A percentile compares a stretch with the other conserved stretches of the same genome.
phyloP scores from a whole-genome alignment of 1,140 invertebrate genomes.

The Bombus confusus region DNA sequence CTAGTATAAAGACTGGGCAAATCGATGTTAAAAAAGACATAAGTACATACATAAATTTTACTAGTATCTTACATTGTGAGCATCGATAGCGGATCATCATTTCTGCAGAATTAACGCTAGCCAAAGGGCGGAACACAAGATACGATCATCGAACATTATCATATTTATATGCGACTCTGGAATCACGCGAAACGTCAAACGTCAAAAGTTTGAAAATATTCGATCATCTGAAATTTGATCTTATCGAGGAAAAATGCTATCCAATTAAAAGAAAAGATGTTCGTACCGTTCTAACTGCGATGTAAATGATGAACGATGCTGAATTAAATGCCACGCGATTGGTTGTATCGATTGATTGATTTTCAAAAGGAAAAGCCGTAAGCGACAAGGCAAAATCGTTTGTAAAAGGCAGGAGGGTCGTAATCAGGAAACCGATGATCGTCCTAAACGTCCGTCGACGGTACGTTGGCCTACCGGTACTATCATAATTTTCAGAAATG shows the following conservation, averaged over 20 bases:
- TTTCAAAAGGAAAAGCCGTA: conserved; percentile 10
- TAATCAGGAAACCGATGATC: conserved; percentile 65
- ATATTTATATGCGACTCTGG: not conserved
- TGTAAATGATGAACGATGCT: not conserved
- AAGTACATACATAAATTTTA: not conserved
- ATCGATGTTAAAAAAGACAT: conserved; percentile 40
- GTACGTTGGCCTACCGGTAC: conserved; percentile 23
- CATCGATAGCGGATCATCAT: not conserved
- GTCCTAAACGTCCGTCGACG: conserved; percentile 31
- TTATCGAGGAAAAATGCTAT: not conserved
- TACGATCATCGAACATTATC: not conserved
- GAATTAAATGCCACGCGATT: not conserved
- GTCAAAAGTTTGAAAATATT: too few relatives aligned
- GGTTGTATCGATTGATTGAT: not conserved
- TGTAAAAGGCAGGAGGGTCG: conserved; percentile 45
- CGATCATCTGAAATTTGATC: too few relatives aligned
- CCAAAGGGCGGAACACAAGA: not conserved
- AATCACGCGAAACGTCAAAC: too few relatives aligned
- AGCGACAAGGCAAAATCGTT: conserved; percentile 28
- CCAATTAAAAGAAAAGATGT: too few relatives aligned
- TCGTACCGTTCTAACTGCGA: not conserved
- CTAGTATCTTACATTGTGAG: not conserved
- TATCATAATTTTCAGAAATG: conserved; percentile 65
- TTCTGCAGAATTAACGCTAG: not conserved
- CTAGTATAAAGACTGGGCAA: conserved; percentile 22